phyloP scores from a whole-genome alignment of 2,888 invertebrate species.

The Kuschelorhynchus macadamiae region DNA sequence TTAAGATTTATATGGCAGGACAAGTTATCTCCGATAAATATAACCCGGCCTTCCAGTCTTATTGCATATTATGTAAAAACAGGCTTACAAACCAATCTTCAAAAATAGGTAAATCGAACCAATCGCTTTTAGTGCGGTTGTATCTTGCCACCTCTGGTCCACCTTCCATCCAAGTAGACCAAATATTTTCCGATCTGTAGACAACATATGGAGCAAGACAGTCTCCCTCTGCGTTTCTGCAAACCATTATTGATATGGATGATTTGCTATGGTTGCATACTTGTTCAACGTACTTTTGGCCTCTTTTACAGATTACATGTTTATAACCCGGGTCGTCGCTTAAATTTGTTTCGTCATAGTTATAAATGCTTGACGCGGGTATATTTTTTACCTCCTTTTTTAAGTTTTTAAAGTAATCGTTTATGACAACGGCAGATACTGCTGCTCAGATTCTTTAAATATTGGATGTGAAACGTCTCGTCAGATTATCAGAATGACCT shows the following conservation, averaged over 20 bases:
- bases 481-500: too few relatives aligned
- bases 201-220: constrained; percentile 51
- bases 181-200: constrained; percentile 49
- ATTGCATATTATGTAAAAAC: neutral
- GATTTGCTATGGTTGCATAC: too few relatives aligned
- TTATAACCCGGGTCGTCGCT: too few relatives aligned
- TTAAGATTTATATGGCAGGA: constrained; percentile 53
- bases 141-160: constrained; percentile 38
- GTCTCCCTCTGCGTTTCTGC: neutral
- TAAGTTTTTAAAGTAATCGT: too few relatives aligned
- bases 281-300: too few relatives aligned
- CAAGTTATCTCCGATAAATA: constrained; percentile 49
- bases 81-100: constrained; percentile 50
- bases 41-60: constrained; percentile 49
- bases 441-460: neutral
- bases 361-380: too few relatives aligned
- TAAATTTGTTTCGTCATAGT: too few relatives aligned
- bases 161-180: constrained; percentile 25
- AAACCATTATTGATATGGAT: neutral
- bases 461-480: neutral
- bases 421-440: too few relatives aligned
- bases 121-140: constrained; percentile 34
- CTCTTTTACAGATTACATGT: too few relatives aligned
- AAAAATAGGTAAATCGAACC: constrained; percentile 38
- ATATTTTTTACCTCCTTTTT: too few relatives aligned